A percentile compares a stretch with the other conserved stretches of the same genome.
Evolutionary conservation across 1,140 invertebrate species (phyloP).

Genomic region (Apis laboriosa): DNA sequence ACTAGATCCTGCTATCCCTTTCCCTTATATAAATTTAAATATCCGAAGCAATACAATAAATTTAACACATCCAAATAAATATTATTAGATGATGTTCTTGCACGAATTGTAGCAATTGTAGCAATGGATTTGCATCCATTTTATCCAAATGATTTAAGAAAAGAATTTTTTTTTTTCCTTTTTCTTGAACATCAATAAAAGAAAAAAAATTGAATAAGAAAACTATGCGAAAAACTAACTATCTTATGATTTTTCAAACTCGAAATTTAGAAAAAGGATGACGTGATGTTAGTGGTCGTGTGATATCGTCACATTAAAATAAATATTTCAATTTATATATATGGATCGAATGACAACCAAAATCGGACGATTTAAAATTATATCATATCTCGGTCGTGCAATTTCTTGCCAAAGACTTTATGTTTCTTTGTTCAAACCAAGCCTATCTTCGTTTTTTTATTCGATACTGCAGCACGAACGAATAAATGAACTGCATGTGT

Average conservation of each 20-base stretch:
- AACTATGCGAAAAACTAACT: background rate
- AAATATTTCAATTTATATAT: background rate
- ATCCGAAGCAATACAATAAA: no score
- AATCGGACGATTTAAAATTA: background rate
- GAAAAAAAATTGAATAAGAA: background rate
- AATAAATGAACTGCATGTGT: slow-evolving; percentile 33
- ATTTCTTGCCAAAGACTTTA: slow-evolving; percentile 20
- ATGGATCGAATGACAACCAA: slow-evolving; percentile 5
- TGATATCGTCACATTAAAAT: background rate
- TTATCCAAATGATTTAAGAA: background rate
- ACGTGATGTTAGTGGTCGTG: background rate
- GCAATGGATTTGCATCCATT: background rate
- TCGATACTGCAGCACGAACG: slow-evolving; percentile 37
- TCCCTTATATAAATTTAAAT: no score
- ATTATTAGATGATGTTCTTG: background rate
- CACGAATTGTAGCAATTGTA: background rate
- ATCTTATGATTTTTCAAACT: background rate
- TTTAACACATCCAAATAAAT: no score
- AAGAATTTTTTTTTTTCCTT: background rate
- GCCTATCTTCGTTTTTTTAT: background rate
- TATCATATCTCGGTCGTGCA: background rate
- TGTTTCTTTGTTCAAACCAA: background rate
- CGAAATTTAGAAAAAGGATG: background rate
- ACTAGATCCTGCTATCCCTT: background rate
- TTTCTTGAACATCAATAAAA: background rate